Percentiles rank a stretch among this genome's conserved stretches.
These are phyloP conservation scores for Megalurothrips usitatus DNA, from an alignment of 2,888 invertebrate genomes.

Conservation along the genomic window DNA sequence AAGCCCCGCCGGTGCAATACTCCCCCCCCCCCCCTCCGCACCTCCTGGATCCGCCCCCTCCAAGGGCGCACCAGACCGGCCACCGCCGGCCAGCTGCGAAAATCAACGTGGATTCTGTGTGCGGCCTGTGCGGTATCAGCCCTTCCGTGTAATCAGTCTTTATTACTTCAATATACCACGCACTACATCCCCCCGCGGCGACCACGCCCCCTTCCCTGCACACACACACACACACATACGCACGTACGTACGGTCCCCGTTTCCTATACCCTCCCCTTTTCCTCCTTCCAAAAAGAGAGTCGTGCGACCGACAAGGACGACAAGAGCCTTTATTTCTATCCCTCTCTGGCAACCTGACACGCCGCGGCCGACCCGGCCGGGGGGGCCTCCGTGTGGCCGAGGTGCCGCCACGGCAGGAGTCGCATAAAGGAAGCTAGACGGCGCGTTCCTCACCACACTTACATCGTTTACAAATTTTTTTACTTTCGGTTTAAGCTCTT, in stretches of 20 bases:
- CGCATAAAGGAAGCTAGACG: no score
- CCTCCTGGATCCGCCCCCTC: background rate
- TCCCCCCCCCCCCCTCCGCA: background rate
- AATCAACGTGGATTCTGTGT: background rate
- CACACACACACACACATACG: background rate
- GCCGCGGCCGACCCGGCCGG: no score
- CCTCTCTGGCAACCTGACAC: no score
- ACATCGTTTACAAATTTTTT: no score
- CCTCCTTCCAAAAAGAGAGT: background rate
- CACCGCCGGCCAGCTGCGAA: background rate
- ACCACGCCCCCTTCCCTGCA: background rate
- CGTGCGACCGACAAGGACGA: no score
- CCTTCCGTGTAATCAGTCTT: slow-evolving; percentile 2
- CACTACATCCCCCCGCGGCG: background rate
- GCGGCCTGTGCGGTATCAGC: background rate
- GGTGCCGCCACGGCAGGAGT: no score
- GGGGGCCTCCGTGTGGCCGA: no score
- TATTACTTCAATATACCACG: slow-evolving; percentile 3
- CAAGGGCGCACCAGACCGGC: background rate
- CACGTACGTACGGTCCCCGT: background rate
- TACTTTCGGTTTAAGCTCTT: no score
- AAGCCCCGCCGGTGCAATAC: no score
- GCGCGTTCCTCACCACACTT: no score
- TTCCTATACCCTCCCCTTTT: background rate
- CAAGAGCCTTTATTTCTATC: no score